Percentiles rank a stretch among this genome's conserved stretches.
phyloP scores from a whole-genome alignment of 2,888 invertebrate genomes.

The Hedychridium roseum region DNA sequence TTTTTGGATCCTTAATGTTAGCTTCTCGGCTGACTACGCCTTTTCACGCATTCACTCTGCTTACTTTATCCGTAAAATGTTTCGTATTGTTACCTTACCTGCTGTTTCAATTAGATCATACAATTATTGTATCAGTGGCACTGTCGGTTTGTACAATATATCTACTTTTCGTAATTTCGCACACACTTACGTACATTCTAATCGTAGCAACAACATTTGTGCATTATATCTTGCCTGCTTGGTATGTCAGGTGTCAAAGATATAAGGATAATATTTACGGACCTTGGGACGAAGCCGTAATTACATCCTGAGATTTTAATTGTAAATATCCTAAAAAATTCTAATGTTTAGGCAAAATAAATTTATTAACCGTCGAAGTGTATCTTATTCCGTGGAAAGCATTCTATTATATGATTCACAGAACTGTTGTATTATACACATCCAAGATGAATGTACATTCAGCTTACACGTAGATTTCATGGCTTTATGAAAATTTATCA shows the following conservation, averaged over 20 bases:
- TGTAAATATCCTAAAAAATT: too few relatives aligned
- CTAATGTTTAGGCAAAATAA: too few relatives aligned
- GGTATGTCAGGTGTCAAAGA: conserved; percentile 79
- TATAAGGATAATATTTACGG: conserved; percentile 94
- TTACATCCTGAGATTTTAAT: conserved; percentile 30
- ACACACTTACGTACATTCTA: conserved; percentile 71
- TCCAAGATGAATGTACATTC: too few relatives aligned
- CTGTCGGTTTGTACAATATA: conserved; percentile 66
- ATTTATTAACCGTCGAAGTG: too few relatives aligned
- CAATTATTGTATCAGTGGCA: conserved; percentile 67
- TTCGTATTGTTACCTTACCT: conserved; percentile 91
- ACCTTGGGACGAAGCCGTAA: conserved; percentile 95
- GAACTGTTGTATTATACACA: too few relatives aligned
- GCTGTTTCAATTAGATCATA: conserved; percentile 70
- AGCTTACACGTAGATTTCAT: too few relatives aligned
- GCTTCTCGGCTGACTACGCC: conserved; percentile 89
- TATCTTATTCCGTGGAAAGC: too few relatives aligned
- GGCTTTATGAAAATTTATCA: too few relatives aligned
- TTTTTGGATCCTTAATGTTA: conserved; percentile 94
- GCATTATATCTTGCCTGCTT: conserved; percentile 76
- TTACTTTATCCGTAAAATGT: conserved; percentile 87
- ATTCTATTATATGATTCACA: too few relatives aligned
- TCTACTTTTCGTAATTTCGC: conserved; percentile 67
- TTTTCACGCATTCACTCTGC: conserved; percentile 86
- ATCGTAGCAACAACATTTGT: conserved; percentile 70